Conservation (phyloP, 64 coral and sea anemone genomes). For the Montipora capricornis region DNA sequence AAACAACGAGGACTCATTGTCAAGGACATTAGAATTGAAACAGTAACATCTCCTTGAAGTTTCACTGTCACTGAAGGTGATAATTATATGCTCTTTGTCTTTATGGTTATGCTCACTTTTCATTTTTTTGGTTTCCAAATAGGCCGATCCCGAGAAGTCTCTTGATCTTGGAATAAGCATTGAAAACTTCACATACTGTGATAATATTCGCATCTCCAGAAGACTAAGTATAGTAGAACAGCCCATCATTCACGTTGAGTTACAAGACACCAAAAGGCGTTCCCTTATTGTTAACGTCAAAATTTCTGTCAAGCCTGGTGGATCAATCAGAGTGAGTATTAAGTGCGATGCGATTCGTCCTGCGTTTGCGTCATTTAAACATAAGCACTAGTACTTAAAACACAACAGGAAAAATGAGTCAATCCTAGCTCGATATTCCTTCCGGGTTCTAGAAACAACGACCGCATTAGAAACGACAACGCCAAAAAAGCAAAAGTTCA, state of each 20-base stretch:
- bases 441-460: too few relatives aligned
- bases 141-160: constrained; percentile 78
- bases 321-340: constrained; percentile 77
- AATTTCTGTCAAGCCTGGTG: constrained; percentile 78
- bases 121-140: neutral
- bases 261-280: constrained; percentile 81
- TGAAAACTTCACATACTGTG: constrained; percentile 86
- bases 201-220: constrained; percentile 79
- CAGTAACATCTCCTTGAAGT: too few relatives aligned
- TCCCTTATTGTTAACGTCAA: constrained; percentile 79
- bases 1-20: too few relatives aligned
- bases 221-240: constrained; percentile 58
- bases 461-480: too few relatives aligned
- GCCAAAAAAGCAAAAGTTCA: too few relatives aligned
- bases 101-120: neutral
- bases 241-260: constrained; percentile 74
- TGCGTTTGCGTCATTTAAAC: neutral
- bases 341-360: neutral
- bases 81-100: too few relatives aligned
- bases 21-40: too few relatives aligned
- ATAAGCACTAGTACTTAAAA: too few relatives aligned
- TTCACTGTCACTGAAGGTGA: too few relatives aligned
- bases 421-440: too few relatives aligned
- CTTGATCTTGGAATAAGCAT: constrained; percentile 82
- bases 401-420: too few relatives aligned